Conservation (phyloP, 2,888 invertebrate species). For the Drosophila trichaetosa region DNA sequence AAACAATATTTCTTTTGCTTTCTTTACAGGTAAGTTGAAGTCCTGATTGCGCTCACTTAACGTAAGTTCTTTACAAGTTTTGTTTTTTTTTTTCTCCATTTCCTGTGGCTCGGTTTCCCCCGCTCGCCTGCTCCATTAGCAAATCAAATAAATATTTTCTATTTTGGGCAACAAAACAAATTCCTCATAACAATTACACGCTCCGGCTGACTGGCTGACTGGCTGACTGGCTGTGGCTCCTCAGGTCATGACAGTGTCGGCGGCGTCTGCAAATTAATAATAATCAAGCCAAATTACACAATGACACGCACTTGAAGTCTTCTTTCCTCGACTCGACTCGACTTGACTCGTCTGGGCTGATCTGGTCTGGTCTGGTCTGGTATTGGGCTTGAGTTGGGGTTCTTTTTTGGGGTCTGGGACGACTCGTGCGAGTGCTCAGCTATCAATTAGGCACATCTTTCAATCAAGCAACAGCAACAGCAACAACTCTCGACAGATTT, state of each 20-base stretch:
- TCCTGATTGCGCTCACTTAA: slow-evolving; percentile 33
- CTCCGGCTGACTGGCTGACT: slow-evolving; percentile 15
- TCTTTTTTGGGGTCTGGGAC: slow-evolving; percentile 24
- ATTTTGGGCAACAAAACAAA: slow-evolving; percentile 54
- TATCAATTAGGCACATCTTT: slow-evolving; percentile 82
- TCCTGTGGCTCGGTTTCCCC: slow-evolving; percentile 10
- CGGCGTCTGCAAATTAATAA: slow-evolving; percentile 76
- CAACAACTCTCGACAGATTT: slow-evolving; percentile 48
- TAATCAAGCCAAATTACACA: slow-evolving; percentile 79
- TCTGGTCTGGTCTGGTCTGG: slow-evolving; percentile 10
- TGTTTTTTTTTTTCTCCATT: slow-evolving; percentile 2
- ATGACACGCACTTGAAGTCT: slow-evolving; percentile 77
- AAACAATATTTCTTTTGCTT: slow-evolving; percentile 61
- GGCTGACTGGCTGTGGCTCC: slow-evolving; percentile 22
- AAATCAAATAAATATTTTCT: slow-evolving; percentile 70
- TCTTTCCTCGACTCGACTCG: slow-evolving; percentile 11
- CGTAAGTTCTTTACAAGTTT: slow-evolving; percentile 50
- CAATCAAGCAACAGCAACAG: slow-evolving; percentile 64
- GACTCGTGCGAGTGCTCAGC: slow-evolving; percentile 69
- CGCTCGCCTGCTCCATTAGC: slow-evolving; percentile 58
- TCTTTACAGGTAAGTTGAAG: slow-evolving; percentile 73
- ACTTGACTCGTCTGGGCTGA: slow-evolving; percentile 13
- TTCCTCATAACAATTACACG: slow-evolving; percentile 46
- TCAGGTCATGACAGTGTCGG: slow-evolving; percentile 26
- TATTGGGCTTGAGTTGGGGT: background rate